Evolutionary conservation across 2,888 invertebrate species (phyloP).

Genomic region (Lutraria lutraria): DNA sequence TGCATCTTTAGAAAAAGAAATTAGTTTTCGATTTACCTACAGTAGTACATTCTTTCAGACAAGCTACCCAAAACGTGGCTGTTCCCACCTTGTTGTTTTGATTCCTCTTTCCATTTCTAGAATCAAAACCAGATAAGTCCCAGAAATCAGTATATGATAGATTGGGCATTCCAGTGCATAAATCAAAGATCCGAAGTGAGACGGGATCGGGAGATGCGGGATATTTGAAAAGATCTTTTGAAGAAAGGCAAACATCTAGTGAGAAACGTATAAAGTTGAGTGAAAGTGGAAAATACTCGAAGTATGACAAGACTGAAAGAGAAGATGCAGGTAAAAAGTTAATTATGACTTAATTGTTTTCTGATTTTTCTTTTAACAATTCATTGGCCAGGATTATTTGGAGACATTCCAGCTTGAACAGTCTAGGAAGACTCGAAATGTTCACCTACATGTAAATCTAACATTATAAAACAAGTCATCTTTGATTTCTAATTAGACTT

Average conservation of each 20-base stretch:
- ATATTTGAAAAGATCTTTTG: background rate
- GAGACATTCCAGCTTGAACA: no score
- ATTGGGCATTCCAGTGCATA: slow-evolving; percentile 66
- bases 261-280: slow-evolving; percentile 33
- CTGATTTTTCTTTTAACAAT: background rate
- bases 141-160: slow-evolving; percentile 72
- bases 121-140: slow-evolving; percentile 33
- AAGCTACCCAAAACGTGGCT: no score
- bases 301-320: background rate
- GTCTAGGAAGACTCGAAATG: no score
- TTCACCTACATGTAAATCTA: no score
- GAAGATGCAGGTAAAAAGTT: background rate
- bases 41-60: no score
- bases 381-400: no score
- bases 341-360: background rate
- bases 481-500: no score
- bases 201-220: background rate
- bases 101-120: background rate
- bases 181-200: background rate
- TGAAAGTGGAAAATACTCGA: slow-evolving; percentile 17
- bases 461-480: no score
- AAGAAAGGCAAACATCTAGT: background rate
- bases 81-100: background rate
- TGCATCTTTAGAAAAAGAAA: no score
- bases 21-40: no score